Evolutionary conservation across 1,140 invertebrate species (phyloP), one percentile per base, ranked within the genome.

Genomic region (Drosophila nasuta): DNA sequence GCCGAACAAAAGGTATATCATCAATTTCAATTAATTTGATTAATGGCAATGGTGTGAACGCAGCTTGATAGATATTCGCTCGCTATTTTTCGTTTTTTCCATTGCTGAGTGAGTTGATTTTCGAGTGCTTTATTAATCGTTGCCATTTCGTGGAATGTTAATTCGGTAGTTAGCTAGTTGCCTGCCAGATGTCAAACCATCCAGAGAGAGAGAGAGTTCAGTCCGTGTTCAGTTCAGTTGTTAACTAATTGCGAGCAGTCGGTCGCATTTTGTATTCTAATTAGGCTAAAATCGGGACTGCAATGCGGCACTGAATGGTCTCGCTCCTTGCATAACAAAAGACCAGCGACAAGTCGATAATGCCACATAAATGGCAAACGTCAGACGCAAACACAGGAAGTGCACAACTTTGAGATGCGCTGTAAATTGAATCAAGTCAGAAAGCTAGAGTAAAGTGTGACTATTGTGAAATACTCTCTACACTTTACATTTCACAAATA

Each of bases 11-110:
- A 81, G 75, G 82, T 82, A 71, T 62, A 82, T 72, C 83, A 88
- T 88, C 77, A 88, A 88, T 88, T 82, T 82, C 80, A 82, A 88
- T 88, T 88, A 88, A 80, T 88, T 88, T 88, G 83, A 88, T 88
- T 88, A 80, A 88, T 87, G 80, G 64, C 35, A 67, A 88, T 80
- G 52, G 17, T 60, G 69, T 58, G 65, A 87, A 79, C 65, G 67
- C 43, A 43, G 69, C 46, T 41, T 54, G 62, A 60, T 67, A 64
- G 62, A 79, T 75, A 78, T 81, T 65, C 59, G 60, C 52, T 66
- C 63, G 38, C 68, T 20, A 10, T 33, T 56, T 48, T 13, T 13
- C 13, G 13, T 13, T 13, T 68, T 76, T 48, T 2, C 17, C n/a
- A 1, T 2, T 5, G 13, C 2, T 5, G 10, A 25, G 35, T 8